phyloP scores from a whole-genome alignment of 1,140 invertebrate species.

The Drosophila ercepeae region DNA sequence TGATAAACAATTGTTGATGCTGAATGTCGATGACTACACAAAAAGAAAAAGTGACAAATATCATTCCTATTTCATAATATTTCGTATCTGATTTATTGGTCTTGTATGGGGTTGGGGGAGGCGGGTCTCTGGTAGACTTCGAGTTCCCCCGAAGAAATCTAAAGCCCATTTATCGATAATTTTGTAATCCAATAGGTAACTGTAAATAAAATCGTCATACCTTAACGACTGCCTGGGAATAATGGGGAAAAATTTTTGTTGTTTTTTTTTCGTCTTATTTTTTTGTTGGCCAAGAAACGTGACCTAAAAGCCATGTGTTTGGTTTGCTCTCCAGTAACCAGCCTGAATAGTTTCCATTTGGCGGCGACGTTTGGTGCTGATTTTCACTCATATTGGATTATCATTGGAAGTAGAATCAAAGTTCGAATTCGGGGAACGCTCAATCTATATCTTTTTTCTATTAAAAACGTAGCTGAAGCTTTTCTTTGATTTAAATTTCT shows the following conservation, averaged over 20 bases:
- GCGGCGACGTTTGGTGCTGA: too few species aligned
- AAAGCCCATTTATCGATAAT: background rate
- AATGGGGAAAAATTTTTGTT: too few species aligned
- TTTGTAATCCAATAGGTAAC: background rate
- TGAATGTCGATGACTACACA: constrained; percentile 45
- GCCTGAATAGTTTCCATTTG: too few species aligned
- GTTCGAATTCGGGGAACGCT: too few species aligned
- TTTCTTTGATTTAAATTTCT: too few species aligned
- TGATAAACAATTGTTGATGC: constrained; percentile 78
- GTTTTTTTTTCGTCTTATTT: too few species aligned
- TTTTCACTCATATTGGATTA: background rate
- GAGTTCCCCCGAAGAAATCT: background rate
- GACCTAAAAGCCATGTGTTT: background rate
- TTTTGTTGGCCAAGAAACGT: background rate
- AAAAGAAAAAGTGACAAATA: background rate
- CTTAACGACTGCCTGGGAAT: background rate
- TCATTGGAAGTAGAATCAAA: background rate
- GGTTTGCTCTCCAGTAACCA: background rate
- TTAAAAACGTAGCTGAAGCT: too few species aligned
- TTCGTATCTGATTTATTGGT: background rate
- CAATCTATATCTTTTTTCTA: too few species aligned
- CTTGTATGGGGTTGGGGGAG: too few species aligned
- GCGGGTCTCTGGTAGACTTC: too few species aligned
- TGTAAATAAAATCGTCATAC: background rate
- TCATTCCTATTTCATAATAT: background rate